Percentiles rank a stretch among this genome's conserved stretches.
These are phyloP conservation scores for Hedychridium roseum DNA, from an alignment of 2,888 invertebrate species.

Conservation along the genomic window DNA sequence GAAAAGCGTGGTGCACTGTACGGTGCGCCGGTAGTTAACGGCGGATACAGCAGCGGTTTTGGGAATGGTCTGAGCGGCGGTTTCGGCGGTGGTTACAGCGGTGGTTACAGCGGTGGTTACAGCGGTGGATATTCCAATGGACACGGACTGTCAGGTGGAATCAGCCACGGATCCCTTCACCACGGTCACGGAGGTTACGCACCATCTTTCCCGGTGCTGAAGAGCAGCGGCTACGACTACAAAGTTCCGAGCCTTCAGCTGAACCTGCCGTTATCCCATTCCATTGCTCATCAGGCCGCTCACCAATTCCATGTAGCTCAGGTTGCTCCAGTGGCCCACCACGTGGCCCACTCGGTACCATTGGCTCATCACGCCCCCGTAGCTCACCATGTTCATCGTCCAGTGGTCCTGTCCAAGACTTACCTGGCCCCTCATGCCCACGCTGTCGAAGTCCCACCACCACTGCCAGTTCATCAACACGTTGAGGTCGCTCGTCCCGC, in stretches of 20 bases:
- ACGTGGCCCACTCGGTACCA: slow-evolving; percentile 21
- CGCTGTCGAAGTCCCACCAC: neutral
- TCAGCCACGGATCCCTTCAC: slow-evolving; percentile 2
- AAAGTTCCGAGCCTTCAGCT: too few relatives aligned
- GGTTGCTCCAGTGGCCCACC: slow-evolving; percentile 12
- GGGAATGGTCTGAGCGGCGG: slow-evolving; percentile 10
- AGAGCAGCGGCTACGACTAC: too few relatives aligned
- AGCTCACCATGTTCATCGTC: neutral
- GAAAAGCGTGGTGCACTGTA: slow-evolving; percentile 28
- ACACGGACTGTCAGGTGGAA: slow-evolving; percentile 2
- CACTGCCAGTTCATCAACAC: slow-evolving; percentile 10
- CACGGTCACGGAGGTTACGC: slow-evolving; percentile 1
- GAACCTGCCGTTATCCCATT: too few relatives aligned
- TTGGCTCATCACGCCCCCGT: slow-evolving; percentile 9
- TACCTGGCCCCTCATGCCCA: neutral
- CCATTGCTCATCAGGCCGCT: too few relatives aligned
- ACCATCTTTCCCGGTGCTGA: neutral
- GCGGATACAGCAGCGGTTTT: slow-evolving; percentile 2
- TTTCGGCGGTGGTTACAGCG: slow-evolving; percentile 1
- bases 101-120: slow-evolving; percentile 7
- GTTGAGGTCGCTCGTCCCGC: neutral
- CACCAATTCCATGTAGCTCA: too few relatives aligned
- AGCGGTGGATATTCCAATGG: neutral
- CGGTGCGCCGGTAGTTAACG: neutral
- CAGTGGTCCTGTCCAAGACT: slow-evolving; percentile 3